phyloP scores from a whole-genome alignment of 1,140 invertebrate species.

The Ephestia elutella region DNA sequence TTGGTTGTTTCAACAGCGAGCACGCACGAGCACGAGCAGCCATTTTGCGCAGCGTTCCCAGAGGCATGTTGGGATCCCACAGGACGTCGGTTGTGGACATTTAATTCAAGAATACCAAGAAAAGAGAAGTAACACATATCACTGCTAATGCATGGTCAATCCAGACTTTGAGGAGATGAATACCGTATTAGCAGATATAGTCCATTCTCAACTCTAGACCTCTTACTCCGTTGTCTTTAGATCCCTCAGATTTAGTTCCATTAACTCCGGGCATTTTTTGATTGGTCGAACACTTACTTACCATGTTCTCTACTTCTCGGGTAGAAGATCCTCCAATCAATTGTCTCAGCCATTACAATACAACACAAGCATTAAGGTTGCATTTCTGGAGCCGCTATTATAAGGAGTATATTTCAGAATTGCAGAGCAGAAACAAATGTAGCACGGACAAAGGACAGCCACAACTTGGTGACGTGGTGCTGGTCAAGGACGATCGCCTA shows the following conservation, averaged over 20 bases:
- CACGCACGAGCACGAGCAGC: no score
- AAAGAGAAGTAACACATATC: no score
- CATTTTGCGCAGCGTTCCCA: no score
- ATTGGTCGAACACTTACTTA: constrained; percentile 14
- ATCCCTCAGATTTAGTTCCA: not conserved
- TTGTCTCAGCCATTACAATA: constrained; percentile 3
- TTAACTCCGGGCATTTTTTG: constrained; percentile 13
- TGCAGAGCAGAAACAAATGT: constrained; percentile 13
- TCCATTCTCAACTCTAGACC: no score
- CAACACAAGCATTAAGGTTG: constrained; percentile 6
- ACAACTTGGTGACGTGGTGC: constrained; percentile 12
- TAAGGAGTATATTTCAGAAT: constrained; percentile 16
- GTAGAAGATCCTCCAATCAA: constrained; percentile 5
- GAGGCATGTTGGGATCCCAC: no score
- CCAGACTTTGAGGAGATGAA: no score
- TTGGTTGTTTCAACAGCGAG: no score
- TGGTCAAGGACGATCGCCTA: constrained; percentile 13
- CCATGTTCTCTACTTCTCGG: constrained; percentile 7
- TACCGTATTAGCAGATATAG: no score
- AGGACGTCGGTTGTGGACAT: no score
- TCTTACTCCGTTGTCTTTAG: no score
- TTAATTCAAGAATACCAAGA: no score
- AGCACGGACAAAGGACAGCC: constrained; percentile 6
- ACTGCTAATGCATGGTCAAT: no score
- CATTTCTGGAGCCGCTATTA: constrained; percentile 18